phyloP scores from a whole-genome alignment of 2,113 vertebrate species.

The Chionis minor region DNA sequence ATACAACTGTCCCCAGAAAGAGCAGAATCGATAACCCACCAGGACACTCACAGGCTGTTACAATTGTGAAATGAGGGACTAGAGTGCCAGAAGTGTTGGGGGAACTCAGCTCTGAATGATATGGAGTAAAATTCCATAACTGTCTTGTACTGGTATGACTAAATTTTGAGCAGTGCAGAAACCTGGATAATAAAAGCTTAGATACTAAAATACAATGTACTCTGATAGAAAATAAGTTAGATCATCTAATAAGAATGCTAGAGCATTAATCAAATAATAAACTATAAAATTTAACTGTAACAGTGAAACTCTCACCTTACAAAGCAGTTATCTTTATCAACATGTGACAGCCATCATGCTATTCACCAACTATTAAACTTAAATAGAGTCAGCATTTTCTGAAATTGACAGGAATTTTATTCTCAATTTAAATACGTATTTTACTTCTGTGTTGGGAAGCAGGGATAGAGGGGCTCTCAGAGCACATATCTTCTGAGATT shows the following conservation, averaged over 20 bases:
- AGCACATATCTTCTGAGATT: neutral
- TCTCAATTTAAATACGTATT: neutral
- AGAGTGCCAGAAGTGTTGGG: neutral
- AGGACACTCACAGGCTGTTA: neutral
- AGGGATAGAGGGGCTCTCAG: neutral
- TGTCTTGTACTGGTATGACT: neutral
- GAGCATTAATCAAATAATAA: neutral
- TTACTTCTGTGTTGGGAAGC: neutral
- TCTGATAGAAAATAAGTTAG: neutral
- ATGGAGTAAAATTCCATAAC: neutral
- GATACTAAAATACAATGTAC: neutral
- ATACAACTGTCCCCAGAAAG: neutral
- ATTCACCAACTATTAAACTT: neutral
- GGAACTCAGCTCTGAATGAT: neutral
- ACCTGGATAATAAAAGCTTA: neutral
- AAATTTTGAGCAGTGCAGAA: neutral
- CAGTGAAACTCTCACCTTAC: neutral
- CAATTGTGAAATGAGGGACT: neutral
- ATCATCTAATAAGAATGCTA: neutral
- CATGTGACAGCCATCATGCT: neutral
- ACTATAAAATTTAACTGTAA: neutral
- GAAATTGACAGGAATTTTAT: neutral
- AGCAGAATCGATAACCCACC: neutral
- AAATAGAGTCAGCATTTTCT: neutral
- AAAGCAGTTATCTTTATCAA: neutral